Evolutionary conservation across 2,113 vertebrate genomes (phyloP), one percentile per base, ranked within the genome.

Genomic region (Peromyscus leucopus): DNA sequence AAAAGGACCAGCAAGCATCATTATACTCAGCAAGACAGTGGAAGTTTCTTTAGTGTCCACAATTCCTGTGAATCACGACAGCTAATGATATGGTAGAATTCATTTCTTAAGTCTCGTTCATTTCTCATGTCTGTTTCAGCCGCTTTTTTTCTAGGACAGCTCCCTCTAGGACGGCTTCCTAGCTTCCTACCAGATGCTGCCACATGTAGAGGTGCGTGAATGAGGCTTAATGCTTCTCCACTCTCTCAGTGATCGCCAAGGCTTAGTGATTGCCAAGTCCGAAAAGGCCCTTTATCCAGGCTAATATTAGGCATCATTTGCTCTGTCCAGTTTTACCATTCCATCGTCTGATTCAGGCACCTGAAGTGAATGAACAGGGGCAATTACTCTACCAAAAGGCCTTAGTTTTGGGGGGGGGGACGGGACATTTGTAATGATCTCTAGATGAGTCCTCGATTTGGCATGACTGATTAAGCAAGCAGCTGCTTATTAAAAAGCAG

Each of bases 401-500:
- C 69, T 79, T 74, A 42, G 31, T 10, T 92, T 86, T n/a, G 69
- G 8, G 71, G 6, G 21, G 61, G 61, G 7, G 61, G 1, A 36
- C 31, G 76, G 42, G 42, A 79, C 71, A 26, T 71, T n/a, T 76
- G 42, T 86, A n/a, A 80, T n/a, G 59, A 55, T 87, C 61, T 75
- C 46, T 72, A 33, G 65, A 76, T 83, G 89, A 59, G 87, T 79
- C 36, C 51, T 93, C n/a, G 36, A 51, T 95, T 84, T 83, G 96
- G 69, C 61, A 61, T 79, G 83, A 69, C 85, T 80, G 74, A 82
- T 89, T 91, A 93, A 93, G 71, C 85, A 80, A 95, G 86, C 87
- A 94, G 90, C 83, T 92, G 90, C 63, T 94, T 93, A 93, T 74
- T 96, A 90, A 84, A 91, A 90, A 92, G 89, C 95, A 71, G 83